A percentile compares a stretch with the other conserved stretches of the same genome.
phyloP scores from a whole-genome alignment of 2,888 invertebrate species.

The Drosophila peninsularis region DNA sequence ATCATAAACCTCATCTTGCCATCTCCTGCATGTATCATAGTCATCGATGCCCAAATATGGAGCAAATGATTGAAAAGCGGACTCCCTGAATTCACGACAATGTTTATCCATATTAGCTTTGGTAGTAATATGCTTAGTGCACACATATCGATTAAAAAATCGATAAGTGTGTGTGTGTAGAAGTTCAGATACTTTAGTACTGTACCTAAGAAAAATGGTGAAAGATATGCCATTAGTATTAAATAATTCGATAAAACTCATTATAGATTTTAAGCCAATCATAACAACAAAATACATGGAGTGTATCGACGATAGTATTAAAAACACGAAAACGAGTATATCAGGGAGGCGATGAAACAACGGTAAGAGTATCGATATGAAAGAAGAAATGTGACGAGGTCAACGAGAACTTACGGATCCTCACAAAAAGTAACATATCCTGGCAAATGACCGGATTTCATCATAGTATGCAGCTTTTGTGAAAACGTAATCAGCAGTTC shows the following conservation, averaged over 20 bases:
- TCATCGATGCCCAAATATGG: conserved; percentile 30
- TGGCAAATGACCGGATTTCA: conserved; percentile 66
- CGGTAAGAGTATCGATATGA: no score
- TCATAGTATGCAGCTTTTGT: conserved; percentile 63
- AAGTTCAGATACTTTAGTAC: not conserved
- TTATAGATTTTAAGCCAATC: no score
- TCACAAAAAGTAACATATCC: conserved; percentile 70
- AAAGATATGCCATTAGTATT: not conserved
- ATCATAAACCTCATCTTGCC: no score
- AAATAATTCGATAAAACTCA: no score
- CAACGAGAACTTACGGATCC: conserved; percentile 56
- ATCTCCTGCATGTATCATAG: fast-evolving
- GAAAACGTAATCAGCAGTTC: conserved; percentile 67
- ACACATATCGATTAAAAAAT: conserved; percentile 34
- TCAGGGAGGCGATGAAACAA: no score
- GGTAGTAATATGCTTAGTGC: not conserved
- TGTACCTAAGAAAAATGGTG: not conserved
- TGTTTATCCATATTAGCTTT: not conserved
- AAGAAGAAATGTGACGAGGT: no score
- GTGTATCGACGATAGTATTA: no score
- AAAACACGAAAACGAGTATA: no score
- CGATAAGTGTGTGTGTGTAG: conserved; percentile 31
- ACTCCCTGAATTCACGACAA: conserved; percentile 5
- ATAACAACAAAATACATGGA: no score
- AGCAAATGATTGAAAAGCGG: not conserved